Evolutionary conservation across 2,797 vertebrate species (phyloP).

Genomic region (Todus mexicanus): DNA sequence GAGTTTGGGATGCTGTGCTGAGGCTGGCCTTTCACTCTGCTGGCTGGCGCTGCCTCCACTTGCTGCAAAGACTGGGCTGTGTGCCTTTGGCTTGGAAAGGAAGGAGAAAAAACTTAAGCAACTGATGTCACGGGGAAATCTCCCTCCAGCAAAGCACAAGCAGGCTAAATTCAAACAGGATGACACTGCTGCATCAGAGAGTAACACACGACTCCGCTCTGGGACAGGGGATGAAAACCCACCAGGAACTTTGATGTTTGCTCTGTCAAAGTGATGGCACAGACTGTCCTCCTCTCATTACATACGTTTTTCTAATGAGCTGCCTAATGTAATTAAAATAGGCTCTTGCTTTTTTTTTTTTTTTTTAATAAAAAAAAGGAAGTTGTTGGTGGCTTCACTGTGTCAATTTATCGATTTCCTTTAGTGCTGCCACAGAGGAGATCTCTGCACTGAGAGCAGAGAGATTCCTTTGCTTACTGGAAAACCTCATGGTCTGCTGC

Average conservation of each 20-base stretch:
- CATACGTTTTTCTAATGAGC: not conserved
- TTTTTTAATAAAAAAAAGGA: not conserved
- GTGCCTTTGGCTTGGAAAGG: not conserved
- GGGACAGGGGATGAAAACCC: not conserved
- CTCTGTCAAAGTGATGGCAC: not conserved
- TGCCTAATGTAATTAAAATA: not conserved
- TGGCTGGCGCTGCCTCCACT: not conserved
- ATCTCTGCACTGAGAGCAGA: not conserved
- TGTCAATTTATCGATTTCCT: not conserved
- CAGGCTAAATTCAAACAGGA: not conserved
- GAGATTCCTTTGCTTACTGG: not conserved
- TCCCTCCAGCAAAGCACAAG: fast-evolving
- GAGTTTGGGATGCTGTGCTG: not conserved
- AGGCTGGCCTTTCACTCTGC: not conserved
- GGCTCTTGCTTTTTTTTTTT: not conserved
- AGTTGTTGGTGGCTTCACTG: not conserved
- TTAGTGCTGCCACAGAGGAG: not conserved
- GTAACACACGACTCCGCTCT: fast-evolving
- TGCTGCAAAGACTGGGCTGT: not conserved
- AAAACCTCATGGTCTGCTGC: not conserved
- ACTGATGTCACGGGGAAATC: not conserved
- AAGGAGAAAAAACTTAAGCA: not conserved
- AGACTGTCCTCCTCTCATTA: not conserved
- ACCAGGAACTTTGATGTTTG: not conserved
- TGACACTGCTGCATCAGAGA: not conserved